A percentile compares a stretch with the other conserved stretches of the same genome.
Evolutionary conservation across 2,888 invertebrate species (phyloP).

Genomic region (Drosophila sordidula): DNA sequence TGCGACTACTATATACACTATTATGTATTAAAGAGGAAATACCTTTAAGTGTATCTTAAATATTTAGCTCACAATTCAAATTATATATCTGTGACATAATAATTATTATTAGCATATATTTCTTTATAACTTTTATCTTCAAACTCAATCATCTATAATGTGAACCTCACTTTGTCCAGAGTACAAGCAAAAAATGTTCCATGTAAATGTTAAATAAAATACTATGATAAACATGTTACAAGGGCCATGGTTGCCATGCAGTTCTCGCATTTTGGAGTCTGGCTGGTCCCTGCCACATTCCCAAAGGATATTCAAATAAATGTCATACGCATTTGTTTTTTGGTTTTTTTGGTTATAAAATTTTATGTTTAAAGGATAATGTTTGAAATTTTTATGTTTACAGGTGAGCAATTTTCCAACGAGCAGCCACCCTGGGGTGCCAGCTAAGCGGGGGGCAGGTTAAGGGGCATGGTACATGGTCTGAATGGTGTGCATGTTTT

Average conservation of each 20-base stretch:
- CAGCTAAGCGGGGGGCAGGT: not conserved
- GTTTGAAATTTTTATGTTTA: conserved; percentile 80
- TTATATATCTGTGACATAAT: not conserved
- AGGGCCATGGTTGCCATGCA: conserved; percentile 37
- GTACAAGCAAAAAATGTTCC: conserved; percentile 41
- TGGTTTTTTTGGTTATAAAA: conserved; percentile 73
- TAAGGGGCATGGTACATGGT: not conserved
- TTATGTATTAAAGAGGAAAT: not conserved
- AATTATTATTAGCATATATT: not conserved
- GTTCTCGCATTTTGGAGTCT: conserved; percentile 23
- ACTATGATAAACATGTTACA: conserved; percentile 77
- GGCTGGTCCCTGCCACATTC: conserved; percentile 35
- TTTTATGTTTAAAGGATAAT: conserved; percentile 81
- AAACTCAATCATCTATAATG: not conserved
- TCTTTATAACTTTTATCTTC: not conserved
- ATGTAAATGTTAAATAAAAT: conserved; percentile 71
- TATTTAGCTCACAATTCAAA: not conserved
- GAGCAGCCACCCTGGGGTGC: conserved; percentile 13
- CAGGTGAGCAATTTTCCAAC: conserved; percentile 77
- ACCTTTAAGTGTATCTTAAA: not conserved
- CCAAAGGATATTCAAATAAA: conserved; percentile 81
- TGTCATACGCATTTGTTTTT: conserved; percentile 80
- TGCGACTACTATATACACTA: conserved; percentile 26
- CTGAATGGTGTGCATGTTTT: conserved; percentile 66
- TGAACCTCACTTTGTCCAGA: not conserved